Evolutionary conservation across 2,888 invertebrate species (phyloP).

Genomic region (Himalopsyche japonica): DNA sequence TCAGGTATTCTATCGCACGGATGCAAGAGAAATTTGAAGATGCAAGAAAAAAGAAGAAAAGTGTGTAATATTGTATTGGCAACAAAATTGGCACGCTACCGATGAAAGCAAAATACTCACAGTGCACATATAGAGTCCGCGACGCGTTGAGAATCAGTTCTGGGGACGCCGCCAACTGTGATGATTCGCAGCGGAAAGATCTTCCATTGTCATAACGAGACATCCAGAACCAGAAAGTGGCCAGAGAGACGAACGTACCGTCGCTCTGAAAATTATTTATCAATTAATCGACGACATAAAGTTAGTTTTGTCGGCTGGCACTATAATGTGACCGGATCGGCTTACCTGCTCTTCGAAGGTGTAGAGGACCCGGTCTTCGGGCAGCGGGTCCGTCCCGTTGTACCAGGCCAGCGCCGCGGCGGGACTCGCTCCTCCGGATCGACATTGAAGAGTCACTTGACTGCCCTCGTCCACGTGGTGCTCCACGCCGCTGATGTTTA

Average conservation of each 20-base stretch:
- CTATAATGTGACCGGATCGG: neutral
- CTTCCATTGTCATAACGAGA: conserved; percentile 79
- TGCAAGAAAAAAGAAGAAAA: too few species aligned
- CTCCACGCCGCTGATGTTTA: conserved; percentile 75
- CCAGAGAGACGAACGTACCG: conserved; percentile 79
- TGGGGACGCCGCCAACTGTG: conserved; percentile 72
- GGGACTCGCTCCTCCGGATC: conserved; percentile 79
- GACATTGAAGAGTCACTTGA: conserved; percentile 76
- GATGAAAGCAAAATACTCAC: conserved; percentile 63
- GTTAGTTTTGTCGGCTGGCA: neutral
- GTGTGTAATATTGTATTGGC: too few species aligned
- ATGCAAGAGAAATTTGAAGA: too few species aligned
- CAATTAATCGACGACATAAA: neutral
- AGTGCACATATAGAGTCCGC: conserved; percentile 78
- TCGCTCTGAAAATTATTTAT: conserved; percentile 61
- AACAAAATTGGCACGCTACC: too few species aligned
- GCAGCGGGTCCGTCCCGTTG: conserved; percentile 65
- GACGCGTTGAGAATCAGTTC: conserved; percentile 70
- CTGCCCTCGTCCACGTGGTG: conserved; percentile 81
- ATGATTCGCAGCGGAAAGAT: conserved; percentile 78
- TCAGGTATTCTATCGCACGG: too few species aligned
- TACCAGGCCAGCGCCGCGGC: conserved; percentile 83
- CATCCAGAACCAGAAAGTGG: conserved; percentile 77
- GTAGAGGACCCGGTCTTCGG: conserved; percentile 26
- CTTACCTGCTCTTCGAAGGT: conserved; percentile 22